phyloP scores from a whole-genome alignment of 2,888 invertebrate genomes.

The Drosophila yooni region DNA sequence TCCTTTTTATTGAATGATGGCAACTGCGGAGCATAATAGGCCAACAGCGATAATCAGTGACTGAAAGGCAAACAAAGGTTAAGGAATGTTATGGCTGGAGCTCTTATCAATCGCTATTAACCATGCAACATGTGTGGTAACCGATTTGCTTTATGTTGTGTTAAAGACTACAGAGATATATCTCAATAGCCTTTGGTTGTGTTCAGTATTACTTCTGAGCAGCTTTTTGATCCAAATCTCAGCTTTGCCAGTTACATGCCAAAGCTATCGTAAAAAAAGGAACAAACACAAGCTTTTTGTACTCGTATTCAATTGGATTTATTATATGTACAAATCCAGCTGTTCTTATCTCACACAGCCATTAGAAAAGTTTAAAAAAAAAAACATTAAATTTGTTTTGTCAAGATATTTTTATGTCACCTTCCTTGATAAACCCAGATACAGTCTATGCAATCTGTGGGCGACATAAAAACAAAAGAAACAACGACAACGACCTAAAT shows the following conservation, averaged over 20 bases:
- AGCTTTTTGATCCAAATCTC: neutral
- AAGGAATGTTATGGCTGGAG: too few species aligned
- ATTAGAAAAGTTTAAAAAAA: conserved; percentile 10
- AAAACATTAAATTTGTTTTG: conserved; percentile 20
- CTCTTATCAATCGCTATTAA: neutral
- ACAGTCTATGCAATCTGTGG: conserved; percentile 34
- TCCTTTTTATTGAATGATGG: neutral
- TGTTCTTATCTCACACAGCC: conserved; percentile 11
- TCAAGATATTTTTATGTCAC: conserved; percentile 26
- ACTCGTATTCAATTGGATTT: conserved; percentile 16
- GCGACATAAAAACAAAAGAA: conserved; percentile 53
- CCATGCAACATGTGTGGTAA: neutral
- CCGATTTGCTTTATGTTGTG: neutral
- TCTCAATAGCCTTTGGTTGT: neutral
- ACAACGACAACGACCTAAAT: conserved; percentile 50
- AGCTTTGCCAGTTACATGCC: neutral
- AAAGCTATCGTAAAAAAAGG: neutral
- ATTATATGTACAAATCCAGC: conserved; percentile 17
- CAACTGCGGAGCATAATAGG: neutral
- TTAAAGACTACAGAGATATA: neutral
- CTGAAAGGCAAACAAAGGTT: neutral
- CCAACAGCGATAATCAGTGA: neutral
- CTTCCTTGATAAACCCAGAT: conserved; percentile 28
- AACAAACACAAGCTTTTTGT: neutral
- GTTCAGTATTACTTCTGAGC: neutral